These are phyloP conservation scores for Yponomeuta cagnagella DNA, from an alignment of 2,888 invertebrate genomes.

Conservation along the genomic window DNA sequence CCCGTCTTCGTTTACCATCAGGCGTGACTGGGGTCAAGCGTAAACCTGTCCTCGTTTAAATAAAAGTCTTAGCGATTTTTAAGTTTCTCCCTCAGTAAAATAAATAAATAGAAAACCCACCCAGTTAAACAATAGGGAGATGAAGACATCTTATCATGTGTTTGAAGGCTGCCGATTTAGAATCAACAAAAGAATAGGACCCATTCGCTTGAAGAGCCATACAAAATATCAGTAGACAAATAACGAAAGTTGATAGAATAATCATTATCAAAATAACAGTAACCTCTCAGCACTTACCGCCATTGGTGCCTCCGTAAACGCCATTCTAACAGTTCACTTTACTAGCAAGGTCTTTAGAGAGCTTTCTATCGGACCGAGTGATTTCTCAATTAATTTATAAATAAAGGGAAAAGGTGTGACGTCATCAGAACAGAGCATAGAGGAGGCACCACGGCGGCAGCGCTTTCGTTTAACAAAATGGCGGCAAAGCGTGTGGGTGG, in stretches of 20 bases:
- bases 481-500: neutral
- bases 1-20: no score
- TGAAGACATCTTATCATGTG: no score
- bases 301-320: slow-evolving; percentile 12
- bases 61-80: neutral
- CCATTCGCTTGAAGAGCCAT: no score
- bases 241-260: no score
- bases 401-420: slow-evolving; percentile 38
- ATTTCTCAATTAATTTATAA: neutral
- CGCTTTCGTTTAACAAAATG: slow-evolving; percentile 25
- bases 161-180: no score
- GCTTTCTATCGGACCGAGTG: neutral
- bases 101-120: no score
- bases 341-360: neutral
- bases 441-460: slow-evolving; percentile 71
- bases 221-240: no score
- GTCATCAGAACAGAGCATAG: slow-evolving; percentile 73
- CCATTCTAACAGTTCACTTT: neutral
- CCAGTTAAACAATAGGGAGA: no score
- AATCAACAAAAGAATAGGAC: no score
- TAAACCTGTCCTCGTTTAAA: no score
- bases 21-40: no score
- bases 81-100: neutral
- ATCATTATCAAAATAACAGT: neutral
- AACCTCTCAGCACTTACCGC: slow-evolving; percentile 11